Percentiles rank a stretch among this genome's conserved stretches.
Conservation (phyloP, 1,140 invertebrate genomes). For the Alviniconcha marisindica region DNA sequence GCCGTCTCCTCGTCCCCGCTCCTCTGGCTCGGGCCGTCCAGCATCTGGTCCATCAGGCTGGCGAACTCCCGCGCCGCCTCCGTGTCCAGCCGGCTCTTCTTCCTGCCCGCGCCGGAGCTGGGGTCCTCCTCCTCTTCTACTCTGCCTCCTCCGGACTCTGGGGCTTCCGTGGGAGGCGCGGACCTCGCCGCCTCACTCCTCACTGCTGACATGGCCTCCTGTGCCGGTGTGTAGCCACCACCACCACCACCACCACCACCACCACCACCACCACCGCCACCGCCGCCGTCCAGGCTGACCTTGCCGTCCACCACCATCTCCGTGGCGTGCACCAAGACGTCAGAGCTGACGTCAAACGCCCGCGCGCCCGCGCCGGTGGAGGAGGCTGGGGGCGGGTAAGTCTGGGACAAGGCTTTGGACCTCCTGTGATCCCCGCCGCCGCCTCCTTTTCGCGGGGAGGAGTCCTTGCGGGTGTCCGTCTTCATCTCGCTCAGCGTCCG, state of each 20-base stretch:
- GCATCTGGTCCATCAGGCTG: conserved; percentile 38
- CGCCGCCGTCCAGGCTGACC: background rate
- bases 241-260: too few species aligned
- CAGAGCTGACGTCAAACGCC: background rate
- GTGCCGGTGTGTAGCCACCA: background rate
- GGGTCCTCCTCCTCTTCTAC: background rate
- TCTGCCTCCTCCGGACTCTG: background rate
- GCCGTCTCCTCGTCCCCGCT: background rate
- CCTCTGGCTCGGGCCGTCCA: conserved; percentile 26
- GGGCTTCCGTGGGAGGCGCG: background rate
- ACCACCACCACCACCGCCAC: too few species aligned
- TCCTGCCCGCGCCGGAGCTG: background rate
- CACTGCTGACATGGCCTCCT: background rate
- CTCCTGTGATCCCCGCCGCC: background rate
- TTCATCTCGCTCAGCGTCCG: conserved; percentile 63
- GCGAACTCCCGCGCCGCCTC: conserved; percentile 9
- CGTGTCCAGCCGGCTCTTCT: conserved; percentile 7
- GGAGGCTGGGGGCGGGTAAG: background rate
- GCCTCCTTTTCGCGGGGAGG: conserved; percentile 25
- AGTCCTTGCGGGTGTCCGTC: conserved; percentile 44
- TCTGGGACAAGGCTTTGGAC: background rate
- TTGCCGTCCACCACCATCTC: background rate
- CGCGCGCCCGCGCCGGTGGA: background rate
- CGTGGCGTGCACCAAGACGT: conserved; percentile 30
- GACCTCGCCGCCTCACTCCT: background rate